Percentiles rank a stretch among this genome's conserved stretches.
Evolutionary conservation across 2,888 invertebrate genomes (phyloP).

Genomic region (Enoplolaimus lenunculus): DNA sequence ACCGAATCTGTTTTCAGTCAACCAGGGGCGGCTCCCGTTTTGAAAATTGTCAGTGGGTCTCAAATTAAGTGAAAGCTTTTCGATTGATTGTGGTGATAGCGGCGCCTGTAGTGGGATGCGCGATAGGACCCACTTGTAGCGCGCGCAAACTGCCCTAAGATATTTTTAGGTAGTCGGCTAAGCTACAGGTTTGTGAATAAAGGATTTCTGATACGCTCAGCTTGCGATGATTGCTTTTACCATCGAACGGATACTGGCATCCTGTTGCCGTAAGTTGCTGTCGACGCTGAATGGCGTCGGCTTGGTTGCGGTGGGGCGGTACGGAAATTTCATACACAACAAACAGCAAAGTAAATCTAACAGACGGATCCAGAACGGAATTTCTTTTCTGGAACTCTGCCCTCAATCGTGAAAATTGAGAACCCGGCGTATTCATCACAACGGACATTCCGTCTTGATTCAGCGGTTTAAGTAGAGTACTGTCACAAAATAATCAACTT

Average conservation of each 20-base stretch:
- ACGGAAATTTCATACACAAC: conserved; percentile 30
- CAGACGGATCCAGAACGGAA: conserved; percentile 46
- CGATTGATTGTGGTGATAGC: too few relatives aligned
- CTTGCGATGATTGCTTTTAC: neutral
- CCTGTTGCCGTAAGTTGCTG: neutral
- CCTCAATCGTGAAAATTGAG: conserved; percentile 50
- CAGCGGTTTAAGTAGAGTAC: conserved; percentile 50
- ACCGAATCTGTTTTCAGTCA: neutral
- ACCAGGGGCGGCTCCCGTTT: conserved; percentile 41
- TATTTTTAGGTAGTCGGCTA: conserved; percentile 18
- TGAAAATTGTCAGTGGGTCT: conserved; percentile 42
- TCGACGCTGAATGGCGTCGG: too few relatives aligned
- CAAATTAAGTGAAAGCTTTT: conserved; percentile 39
- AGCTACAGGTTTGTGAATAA: too few relatives aligned
- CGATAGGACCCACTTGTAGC: too few relatives aligned
- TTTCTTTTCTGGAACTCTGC: conserved; percentile 44
- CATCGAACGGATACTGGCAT: too few relatives aligned
- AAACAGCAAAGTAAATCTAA: conserved; percentile 29
- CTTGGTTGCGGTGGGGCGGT: neutral
- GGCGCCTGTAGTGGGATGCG: too few relatives aligned
- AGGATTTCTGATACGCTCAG: too few relatives aligned
- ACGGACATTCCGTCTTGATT: conserved; percentile 49
- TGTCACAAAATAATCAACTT: too few relatives aligned
- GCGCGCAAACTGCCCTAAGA: too few relatives aligned
- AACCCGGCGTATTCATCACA: conserved; percentile 36